A percentile compares a stretch with the other conserved stretches of the same genome.
Evolutionary conservation across 2,797 vertebrate species (phyloP).

Genomic region (Peromyscus attwateri): DNA sequence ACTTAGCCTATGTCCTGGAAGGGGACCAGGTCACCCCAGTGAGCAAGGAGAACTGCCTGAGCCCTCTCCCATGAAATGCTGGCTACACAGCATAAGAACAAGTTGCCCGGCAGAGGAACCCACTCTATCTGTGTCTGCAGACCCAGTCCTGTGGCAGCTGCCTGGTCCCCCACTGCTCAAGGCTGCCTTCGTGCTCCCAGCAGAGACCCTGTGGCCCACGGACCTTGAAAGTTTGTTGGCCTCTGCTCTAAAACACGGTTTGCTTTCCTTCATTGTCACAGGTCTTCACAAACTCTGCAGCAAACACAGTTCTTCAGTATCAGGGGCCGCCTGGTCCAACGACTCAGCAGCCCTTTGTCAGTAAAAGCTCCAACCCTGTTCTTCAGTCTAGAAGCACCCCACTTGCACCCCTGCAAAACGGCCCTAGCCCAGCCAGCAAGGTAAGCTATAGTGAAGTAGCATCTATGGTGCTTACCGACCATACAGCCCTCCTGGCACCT

Average conservation of each 20-base stretch:
- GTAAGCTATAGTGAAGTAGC: slow-evolving; percentile 83
- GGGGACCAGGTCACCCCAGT: background rate
- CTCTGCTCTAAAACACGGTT: background rate
- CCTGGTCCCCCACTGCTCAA: background rate
- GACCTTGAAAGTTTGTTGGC: background rate
- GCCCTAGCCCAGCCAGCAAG: slow-evolving; percentile 87
- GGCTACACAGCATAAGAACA: background rate
- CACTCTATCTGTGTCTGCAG: rapidly evolving
- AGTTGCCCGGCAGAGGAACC: too few species aligned
- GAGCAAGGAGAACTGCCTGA: background rate
- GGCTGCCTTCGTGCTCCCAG: background rate
- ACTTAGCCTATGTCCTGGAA: background rate
- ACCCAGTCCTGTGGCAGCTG: background rate
- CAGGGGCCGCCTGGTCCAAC: slow-evolving; percentile 88
- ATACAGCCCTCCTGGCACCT: background rate
- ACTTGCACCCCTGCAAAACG: slow-evolving; percentile 88
- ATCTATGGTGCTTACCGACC: rapidly evolving
- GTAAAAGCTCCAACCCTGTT: slow-evolving; percentile 87
- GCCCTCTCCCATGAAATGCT: background rate
- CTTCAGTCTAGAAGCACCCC: slow-evolving; percentile 87
- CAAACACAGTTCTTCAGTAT: slow-evolving; percentile 88
- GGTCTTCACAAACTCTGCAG: slow-evolving; percentile 90
- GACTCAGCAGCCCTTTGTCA: slow-evolving; percentile 89
- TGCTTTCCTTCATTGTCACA: slow-evolving; percentile 82
- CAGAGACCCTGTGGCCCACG: background rate